Evolutionary conservation across 1,140 invertebrate species (phyloP), one percentile per base, ranked within the genome.

Genomic region (Microplitis demolitor): DNA sequence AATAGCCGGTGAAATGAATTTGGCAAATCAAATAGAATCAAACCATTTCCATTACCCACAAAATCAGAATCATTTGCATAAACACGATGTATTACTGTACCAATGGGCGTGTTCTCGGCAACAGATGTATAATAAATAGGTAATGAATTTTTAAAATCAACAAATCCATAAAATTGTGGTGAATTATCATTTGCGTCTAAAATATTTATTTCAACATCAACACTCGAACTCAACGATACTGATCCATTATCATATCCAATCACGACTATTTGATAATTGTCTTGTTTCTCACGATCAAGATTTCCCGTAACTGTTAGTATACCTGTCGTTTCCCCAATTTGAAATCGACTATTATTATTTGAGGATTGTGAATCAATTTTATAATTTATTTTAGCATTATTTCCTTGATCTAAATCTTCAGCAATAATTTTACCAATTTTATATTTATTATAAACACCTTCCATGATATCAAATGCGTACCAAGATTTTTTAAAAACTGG

Each of bases 31-130:
- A 92, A 95, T 0, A 94, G 79, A 2, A 95, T 89, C n/a, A 95
- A 79, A 0, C 93, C 93, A 79, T 95, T 95, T 53, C 95, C 94
- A 80, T 96, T 96, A 0, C 91, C 92, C 35, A 91, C 88, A 78
- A 93, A 93, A 82, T 97, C 96, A 0, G 91, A 90, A 85, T 98
- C 96, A 60, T 95, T 95, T 0, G 95, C 96, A 69, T 90, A 91
- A 3, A 97, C 90, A 83, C 89, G 89, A 3, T 90, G 89, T 0
- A 96, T 91, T 9, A 90, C 87, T 4, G 91, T 92, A 14, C 93
- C 93, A 2, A 92, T 87, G 1, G 90, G 89, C 11, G 88, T 89
- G 79, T 93, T 92, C 78, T 95, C 92, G 64, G 90, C 87, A 24
- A 93, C 81, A 5, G 90, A 90, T 0, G 91, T 90, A 74, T 91